phyloP scores from a whole-genome alignment of 2,797 vertebrate species.

The Peromyscus eremicus region DNA sequence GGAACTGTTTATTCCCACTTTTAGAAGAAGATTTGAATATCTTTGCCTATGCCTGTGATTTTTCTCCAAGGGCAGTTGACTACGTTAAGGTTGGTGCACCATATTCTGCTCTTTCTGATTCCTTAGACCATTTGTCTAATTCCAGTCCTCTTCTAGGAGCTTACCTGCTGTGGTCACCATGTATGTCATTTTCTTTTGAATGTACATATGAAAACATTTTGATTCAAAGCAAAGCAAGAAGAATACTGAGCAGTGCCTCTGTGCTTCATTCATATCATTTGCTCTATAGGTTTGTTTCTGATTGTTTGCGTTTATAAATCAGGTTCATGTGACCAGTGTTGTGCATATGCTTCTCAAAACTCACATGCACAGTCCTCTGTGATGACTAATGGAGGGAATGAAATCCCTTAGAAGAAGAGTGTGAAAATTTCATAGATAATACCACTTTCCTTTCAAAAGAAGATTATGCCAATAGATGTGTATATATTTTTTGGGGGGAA shows the following conservation, averaged over 20 bases:
- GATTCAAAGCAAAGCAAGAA: slow-evolving; percentile 36
- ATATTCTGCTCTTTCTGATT: not conserved
- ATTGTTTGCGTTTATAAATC: not conserved
- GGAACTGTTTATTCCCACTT: slow-evolving; percentile 98
- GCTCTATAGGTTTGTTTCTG: not conserved
- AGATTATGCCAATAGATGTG: not conserved
- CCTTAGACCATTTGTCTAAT: not conserved
- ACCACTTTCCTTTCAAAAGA: slow-evolving; percentile 9
- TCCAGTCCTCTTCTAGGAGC: not conserved
- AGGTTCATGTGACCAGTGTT: not conserved
- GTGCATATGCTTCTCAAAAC: not conserved
- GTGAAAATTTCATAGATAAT: slow-evolving; percentile 45
- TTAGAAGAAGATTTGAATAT: slow-evolving; percentile 94
- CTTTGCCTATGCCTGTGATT: slow-evolving; percentile 98
- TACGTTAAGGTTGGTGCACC: slow-evolving; percentile 94
- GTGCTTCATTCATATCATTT: not conserved
- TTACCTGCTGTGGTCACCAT: not conserved
- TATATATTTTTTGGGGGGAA: not conserved
- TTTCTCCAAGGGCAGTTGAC: slow-evolving; percentile 96
- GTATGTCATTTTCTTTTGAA: slow-evolving; percentile 20
- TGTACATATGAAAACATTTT: not conserved
- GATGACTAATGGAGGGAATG: not conserved
- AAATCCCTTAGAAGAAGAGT: slow-evolving; percentile 14
- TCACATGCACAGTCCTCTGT: not conserved
- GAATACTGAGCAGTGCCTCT: not conserved